Base-by-base conservation (phyloP, 2,797 vertebrate genomes). In the Chaetodon trifasciatus region DNA sequence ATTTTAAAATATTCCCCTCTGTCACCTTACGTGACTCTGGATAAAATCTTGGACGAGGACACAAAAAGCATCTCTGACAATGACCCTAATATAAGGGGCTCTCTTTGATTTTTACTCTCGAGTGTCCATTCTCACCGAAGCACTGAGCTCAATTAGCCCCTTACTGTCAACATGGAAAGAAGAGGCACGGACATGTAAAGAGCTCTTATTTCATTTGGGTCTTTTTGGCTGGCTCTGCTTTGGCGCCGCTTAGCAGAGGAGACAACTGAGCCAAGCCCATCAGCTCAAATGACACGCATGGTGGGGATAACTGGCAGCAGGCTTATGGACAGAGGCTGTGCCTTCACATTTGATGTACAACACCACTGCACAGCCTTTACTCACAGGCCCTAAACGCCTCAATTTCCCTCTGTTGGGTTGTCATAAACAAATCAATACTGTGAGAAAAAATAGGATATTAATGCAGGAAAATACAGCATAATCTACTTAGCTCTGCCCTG, bases 281-380 rank as follows among this genome's bases (percentile, higher is more conserved):
- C 85, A 79, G 85, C 84, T 93, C 86, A 47, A 79, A 91, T 93
- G 89, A 91, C 91, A 92, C 47, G 58, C 84, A 81, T 57, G 74
- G 70, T 76, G 79, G 52, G 81, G 58, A 79, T 78, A 92, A 88
- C 76, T 86, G 78, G 83, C 87, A 88, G 79, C 62, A 5, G 47
- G 61, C 71, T 75, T 28, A 56, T 17, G 76, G 78, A 74, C 66
- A 58, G 73, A 68, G 62, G 74, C 85, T 80, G 53, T 9, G 73
- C 52, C 82, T 88, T 91, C 76, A 68, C 12, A 62, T 82, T 77
- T 84, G 86, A 93, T 91, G 87, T 39, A 83, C 62, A 82, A 78
- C 87, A 76, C 66, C 61, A 68, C 84, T 8, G 35, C 71, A 64
- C 66, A 83, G 42, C 52, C 80, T 82, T 84, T 66, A 83, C 86